Evolutionary conservation across 2,797 vertebrate species (phyloP).

Genomic region (Chromobotia macracanthus): DNA sequence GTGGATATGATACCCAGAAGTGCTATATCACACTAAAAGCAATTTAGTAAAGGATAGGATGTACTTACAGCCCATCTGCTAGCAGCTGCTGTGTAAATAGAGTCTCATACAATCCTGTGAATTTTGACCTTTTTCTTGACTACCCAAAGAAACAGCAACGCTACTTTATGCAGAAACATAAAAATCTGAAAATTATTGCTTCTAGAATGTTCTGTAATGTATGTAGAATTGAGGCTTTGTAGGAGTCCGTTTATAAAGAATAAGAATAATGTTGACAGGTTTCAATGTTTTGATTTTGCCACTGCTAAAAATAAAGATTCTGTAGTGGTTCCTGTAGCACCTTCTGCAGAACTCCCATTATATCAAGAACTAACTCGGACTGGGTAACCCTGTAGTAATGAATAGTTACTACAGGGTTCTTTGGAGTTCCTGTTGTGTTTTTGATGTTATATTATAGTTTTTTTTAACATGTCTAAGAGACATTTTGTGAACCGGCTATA

Average conservation of each 20-base stretch:
- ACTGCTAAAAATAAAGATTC: neutral
- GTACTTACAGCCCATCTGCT: slow-evolving; percentile 45
- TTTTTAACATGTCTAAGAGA: too few species aligned
- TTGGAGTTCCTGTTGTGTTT: too few species aligned
- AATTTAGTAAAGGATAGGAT: slow-evolving; percentile 41
- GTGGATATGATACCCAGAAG: slow-evolving; percentile 46
- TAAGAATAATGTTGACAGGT: neutral
- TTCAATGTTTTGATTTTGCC: neutral
- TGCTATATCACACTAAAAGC: slow-evolving; percentile 46
- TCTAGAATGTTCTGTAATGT: neutral
- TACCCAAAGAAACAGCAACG: slow-evolving; percentile 17
- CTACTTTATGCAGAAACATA: slow-evolving; percentile 7
- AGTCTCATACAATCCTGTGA: slow-evolving; percentile 19
- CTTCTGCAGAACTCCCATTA: too few species aligned
- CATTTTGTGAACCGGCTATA: too few species aligned
- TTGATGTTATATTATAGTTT: too few species aligned
- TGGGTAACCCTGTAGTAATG: too few species aligned
- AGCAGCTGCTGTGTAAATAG: slow-evolving; percentile 40
- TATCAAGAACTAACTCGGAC: too few species aligned
- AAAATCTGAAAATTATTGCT: slow-evolving; percentile 1
- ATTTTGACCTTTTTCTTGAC: slow-evolving; percentile 31
- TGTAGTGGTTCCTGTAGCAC: neutral
- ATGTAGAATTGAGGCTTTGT: neutral
- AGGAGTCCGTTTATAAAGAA: neutral
- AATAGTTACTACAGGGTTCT: too few species aligned